Percentiles rank a stretch among this genome's conserved stretches.
Evolutionary conservation across 1,140 invertebrate species (phyloP).

Genomic region (Gonatopus flavifemur): DNA sequence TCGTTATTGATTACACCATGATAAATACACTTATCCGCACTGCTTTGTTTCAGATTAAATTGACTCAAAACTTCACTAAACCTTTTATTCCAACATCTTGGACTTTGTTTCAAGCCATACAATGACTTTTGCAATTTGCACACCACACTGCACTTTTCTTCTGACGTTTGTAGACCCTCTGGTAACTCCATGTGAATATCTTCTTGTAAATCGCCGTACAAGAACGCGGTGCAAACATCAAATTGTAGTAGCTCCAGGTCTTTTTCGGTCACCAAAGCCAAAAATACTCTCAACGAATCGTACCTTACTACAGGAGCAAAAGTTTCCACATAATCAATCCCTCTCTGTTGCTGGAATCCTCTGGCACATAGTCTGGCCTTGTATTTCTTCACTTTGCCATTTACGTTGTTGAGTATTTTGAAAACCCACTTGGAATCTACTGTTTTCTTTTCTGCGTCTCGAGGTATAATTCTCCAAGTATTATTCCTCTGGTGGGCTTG

Average conservation of each 20-base stretch:
- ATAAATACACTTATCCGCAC: conserved; percentile 14
- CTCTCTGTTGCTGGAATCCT: background rate
- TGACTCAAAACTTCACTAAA: conserved; percentile 12
- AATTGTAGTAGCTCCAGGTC: conserved; percentile 31
- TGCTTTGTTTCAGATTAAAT: background rate
- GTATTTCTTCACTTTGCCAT: background rate
- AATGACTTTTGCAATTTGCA: conserved; percentile 42
- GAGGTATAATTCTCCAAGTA: conserved; percentile 21
- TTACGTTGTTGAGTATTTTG: conserved; percentile 13
- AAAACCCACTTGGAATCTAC: conserved; percentile 49
- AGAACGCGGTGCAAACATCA: conserved; percentile 41
- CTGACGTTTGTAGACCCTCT: conserved; percentile 31
- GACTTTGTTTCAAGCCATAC: conserved; percentile 52
- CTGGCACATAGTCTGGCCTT: background rate
- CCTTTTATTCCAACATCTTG: conserved; percentile 42
- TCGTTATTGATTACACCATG: background rate
- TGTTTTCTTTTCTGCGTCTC: conserved; percentile 22
- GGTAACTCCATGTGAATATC: conserved; percentile 43
- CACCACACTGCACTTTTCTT: conserved; percentile 10
- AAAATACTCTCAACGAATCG: background rate
- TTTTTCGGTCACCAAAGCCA: conserved; percentile 22
- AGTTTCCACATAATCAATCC: background rate
- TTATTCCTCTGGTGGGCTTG: conserved; percentile 24
- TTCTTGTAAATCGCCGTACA: conserved; percentile 42
- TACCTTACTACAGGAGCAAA: background rate